Evolutionary conservation across 2,888 invertebrate genomes (phyloP).

Genomic region (Odontomyia ornata): DNA sequence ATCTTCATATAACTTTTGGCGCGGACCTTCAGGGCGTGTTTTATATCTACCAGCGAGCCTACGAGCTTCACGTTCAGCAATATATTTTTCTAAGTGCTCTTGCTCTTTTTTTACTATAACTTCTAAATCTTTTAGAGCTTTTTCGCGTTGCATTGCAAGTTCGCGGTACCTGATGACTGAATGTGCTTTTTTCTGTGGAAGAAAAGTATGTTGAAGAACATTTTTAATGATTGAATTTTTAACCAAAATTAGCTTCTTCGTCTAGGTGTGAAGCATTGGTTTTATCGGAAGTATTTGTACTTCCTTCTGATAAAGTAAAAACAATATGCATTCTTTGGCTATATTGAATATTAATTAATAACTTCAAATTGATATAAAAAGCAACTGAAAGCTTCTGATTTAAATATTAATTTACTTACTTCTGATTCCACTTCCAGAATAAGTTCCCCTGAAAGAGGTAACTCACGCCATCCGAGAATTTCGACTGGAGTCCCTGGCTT

Average conservation of each 20-base stretch:
- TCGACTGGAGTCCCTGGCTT: constrained; percentile 82
- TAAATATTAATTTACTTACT: constrained; percentile 61
- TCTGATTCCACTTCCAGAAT: constrained; percentile 85
- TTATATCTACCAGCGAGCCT: constrained; percentile 70
- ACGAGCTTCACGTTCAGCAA: constrained; percentile 69
- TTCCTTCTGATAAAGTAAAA: no score
- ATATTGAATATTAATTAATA: no score
- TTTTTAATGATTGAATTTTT: no score
- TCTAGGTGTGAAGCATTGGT: not conserved
- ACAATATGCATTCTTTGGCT: no score
- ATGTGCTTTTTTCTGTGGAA: constrained; percentile 70
- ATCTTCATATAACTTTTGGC: constrained; percentile 67
- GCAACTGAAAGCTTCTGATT: no score
- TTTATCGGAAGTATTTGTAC: not conserved
- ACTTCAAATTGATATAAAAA: no score
- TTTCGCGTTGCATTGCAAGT: constrained; percentile 69
- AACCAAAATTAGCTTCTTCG: not conserved
- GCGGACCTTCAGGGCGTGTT: constrained; percentile 68
- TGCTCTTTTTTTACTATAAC: constrained; percentile 73
- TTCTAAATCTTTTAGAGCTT: constrained; percentile 70
- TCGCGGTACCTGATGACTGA: constrained; percentile 75
- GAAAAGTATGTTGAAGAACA: constrained; percentile 36
- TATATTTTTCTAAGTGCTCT: constrained; percentile 73
- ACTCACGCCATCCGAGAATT: constrained; percentile 88
- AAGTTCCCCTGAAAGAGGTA: constrained; percentile 89